These are phyloP conservation scores for Crotophaga sulcirostris DNA, from an alignment of 2,113 vertebrate genomes.

Conservation along the genomic window DNA sequence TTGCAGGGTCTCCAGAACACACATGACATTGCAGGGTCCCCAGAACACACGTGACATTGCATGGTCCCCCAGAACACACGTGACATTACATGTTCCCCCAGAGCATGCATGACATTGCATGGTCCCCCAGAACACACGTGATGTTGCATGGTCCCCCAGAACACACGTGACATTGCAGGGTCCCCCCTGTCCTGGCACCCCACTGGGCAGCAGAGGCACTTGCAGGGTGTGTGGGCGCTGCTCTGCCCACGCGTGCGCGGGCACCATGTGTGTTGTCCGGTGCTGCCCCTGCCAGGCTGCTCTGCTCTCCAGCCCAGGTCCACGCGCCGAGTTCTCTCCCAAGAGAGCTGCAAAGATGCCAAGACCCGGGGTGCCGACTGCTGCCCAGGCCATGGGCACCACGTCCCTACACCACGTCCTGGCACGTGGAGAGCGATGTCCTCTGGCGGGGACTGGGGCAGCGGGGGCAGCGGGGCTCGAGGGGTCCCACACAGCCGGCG, in stretches of 20 bases:
- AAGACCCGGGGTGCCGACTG: background rate
- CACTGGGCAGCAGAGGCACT: background rate
- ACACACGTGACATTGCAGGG: background rate
- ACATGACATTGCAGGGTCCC: no score
- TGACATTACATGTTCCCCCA: background rate
- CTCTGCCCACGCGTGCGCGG: background rate
- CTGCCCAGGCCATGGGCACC: fast-evolving
- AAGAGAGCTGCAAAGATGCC: fast-evolving
- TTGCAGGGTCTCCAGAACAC: no score
- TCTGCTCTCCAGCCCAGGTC: fast-evolving
- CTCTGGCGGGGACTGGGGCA: background rate
- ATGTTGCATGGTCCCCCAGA: fast-evolving
- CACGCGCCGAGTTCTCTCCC: fast-evolving
- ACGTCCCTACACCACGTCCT: background rate
- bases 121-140: background rate
- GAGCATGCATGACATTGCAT: background rate
- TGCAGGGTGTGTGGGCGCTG: fast-evolving
- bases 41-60: background rate
- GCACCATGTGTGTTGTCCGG: fast-evolving
- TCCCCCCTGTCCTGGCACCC: no score
- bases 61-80: background rate
- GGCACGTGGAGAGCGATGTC: background rate
- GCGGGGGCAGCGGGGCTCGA: background rate
- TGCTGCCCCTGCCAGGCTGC: background rate
- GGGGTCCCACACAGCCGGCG: constrained; percentile 26